phyloP scores from a whole-genome alignment of 2,888 invertebrate genomes.

The Aphrophora alni region DNA sequence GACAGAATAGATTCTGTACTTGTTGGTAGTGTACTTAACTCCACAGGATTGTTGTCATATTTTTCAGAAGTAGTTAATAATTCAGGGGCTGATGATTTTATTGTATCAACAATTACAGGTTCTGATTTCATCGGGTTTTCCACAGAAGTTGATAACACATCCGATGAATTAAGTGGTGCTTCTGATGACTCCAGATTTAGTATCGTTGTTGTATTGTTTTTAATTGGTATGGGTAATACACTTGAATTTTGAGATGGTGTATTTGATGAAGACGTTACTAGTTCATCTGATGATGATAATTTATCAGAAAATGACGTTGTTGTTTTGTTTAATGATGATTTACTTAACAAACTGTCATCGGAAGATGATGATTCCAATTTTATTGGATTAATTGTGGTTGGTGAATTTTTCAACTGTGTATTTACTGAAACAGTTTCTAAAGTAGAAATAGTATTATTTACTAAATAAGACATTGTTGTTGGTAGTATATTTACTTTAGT shows the following conservation, averaged over 20 bases:
- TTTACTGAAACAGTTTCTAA: background rate
- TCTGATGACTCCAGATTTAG: background rate
- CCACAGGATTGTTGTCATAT: background rate
- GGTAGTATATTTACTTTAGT: background rate
- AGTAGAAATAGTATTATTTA: background rate
- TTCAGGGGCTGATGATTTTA: background rate
- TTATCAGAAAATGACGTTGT: background rate
- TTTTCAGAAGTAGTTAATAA: background rate
- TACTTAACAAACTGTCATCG: background rate
- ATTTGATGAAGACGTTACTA: background rate
- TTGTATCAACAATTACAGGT: background rate
- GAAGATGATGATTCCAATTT: background rate
- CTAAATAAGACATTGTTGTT: background rate
- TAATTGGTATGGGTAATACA: background rate
- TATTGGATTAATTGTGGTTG: background rate
- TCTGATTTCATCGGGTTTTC: background rate
- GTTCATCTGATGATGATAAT: background rate
- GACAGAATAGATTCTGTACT: background rate
- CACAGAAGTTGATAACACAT: no score
- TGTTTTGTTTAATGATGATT: background rate
- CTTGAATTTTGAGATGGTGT: constrained; percentile 1
- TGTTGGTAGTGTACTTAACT: no score
- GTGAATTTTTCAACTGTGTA: background rate
- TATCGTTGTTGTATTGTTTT: constrained; percentile 3
- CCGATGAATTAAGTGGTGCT: no score